Conservation (phyloP, 2,888 invertebrate genomes). For the Scaptodrosophila latifasciaeformis region DNA sequence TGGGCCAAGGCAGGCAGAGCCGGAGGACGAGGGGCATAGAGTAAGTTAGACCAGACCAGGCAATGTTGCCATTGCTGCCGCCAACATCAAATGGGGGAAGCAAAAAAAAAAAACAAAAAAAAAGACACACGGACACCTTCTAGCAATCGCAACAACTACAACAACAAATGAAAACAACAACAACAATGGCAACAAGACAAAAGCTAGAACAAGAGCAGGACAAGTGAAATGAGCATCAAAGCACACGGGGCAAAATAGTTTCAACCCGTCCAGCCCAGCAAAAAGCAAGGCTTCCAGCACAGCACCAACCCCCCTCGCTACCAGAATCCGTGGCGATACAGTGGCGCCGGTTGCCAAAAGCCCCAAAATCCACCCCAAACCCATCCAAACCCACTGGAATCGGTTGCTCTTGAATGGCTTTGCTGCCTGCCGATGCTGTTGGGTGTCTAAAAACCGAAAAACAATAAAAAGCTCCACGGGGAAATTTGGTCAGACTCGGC, state of each 20-base stretch:
- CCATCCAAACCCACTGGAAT: conserved; percentile 27
- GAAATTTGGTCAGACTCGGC: conserved; percentile 9
- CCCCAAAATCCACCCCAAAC: conserved; percentile 17
- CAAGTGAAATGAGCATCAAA: conserved; percentile 65
- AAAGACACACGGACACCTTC: too few relatives aligned
- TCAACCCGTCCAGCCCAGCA: conserved; percentile 61
- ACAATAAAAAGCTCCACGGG: conserved; percentile 58
- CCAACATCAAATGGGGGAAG: conserved; percentile 35
- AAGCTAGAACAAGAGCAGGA: conserved; percentile 31
- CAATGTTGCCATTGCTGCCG: conserved; percentile 46
- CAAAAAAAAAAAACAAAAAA: neutral
- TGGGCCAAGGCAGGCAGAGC: conserved; percentile 39
- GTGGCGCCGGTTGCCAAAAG: too few relatives aligned
- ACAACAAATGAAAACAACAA: conserved; percentile 27
- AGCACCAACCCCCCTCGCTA: neutral
- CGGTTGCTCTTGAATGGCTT: conserved; percentile 40
- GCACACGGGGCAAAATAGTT: conserved; percentile 59
- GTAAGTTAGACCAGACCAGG: conserved; percentile 50
- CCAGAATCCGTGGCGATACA: neutral
- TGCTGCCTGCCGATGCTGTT: conserved; percentile 31
- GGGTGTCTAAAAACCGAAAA: conserved; percentile 60
- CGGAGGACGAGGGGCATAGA: conserved; percentile 46
- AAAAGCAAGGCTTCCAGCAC: too few relatives aligned
- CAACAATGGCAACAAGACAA: conserved; percentile 22
- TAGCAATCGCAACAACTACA: conserved; percentile 22